Percentiles rank a stretch among this genome's conserved stretches.
Conservation (phyloP, 2,113 vertebrate genomes). For the Galbula dea region DNA sequence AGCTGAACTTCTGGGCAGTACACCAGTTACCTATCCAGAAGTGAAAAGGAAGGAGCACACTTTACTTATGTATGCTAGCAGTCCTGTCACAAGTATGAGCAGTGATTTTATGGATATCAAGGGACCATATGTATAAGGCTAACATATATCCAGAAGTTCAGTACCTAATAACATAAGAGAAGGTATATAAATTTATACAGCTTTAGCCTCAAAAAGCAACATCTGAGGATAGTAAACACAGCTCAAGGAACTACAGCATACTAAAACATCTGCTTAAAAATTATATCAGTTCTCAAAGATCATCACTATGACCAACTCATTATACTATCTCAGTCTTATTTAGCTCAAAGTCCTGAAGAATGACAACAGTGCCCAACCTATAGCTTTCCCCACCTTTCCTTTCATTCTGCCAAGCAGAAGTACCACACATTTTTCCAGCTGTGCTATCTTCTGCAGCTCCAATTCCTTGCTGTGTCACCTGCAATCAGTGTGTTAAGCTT, state of each 20-base stretch:
- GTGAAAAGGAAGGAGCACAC: not conserved
- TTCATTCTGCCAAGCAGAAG: not conserved
- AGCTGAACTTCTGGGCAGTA: not conserved
- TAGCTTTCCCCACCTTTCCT: not conserved
- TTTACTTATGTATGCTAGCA: not conserved
- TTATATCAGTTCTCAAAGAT: not conserved
- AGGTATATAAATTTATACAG: not conserved
- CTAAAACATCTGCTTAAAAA: not conserved
- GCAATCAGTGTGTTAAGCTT: not conserved
- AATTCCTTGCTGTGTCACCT: not conserved
- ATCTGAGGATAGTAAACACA: not conserved
- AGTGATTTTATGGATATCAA: constrained; percentile 14
- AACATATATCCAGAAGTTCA: not conserved
- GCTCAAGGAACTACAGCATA: not conserved
- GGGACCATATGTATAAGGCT: not conserved
- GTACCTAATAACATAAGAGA: not conserved
- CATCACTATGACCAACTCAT: not conserved
- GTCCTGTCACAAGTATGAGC: not conserved
- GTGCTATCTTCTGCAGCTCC: not conserved
- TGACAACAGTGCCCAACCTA: not conserved
- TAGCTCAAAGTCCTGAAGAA: not conserved
- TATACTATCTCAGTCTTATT: not conserved
- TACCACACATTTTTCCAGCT: not conserved
- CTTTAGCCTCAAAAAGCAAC: not conserved
- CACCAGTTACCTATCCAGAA: not conserved